Conservation (phyloP, 2,113 vertebrate genomes). For the Microtus richardsoni region DNA sequence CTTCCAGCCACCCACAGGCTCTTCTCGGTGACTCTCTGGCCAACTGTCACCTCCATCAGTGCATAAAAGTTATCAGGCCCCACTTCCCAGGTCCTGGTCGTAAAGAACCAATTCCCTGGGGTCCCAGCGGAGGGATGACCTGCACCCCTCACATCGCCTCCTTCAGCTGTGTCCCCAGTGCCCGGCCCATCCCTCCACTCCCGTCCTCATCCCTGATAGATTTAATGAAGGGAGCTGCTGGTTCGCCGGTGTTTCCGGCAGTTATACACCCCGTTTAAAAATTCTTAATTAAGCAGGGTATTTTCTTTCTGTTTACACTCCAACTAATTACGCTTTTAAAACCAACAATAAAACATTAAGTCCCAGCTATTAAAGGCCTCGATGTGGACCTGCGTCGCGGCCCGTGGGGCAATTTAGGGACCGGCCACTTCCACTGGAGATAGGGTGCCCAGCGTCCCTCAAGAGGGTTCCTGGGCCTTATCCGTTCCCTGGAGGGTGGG, state of each 20-base stretch:
- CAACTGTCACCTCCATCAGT: conserved; percentile 83
- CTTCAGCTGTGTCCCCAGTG: conserved; percentile 32
- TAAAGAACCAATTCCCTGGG: conserved; percentile 83
- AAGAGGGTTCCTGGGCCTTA: conserved; percentile 87
- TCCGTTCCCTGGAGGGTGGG: conserved; percentile 73
- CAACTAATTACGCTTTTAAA: conserved; percentile 95
- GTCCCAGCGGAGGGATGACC: conserved; percentile 66
- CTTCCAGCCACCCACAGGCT: conserved; percentile 78
- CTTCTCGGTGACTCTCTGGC: conserved; percentile 74
- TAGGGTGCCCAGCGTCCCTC: conserved; percentile 88
- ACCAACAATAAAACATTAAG: conserved; percentile 93
- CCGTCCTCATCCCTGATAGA: conserved; percentile 86
- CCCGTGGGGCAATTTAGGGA: conserved; percentile 88
- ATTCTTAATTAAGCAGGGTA: conserved; percentile 94
- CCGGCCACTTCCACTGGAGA: conserved; percentile 86
- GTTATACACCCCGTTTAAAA: conserved; percentile 91
- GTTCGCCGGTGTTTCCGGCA: conserved; percentile 88
- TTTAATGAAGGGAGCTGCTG: conserved; percentile 89
- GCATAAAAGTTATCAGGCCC: conserved; percentile 86
- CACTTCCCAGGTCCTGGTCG: conserved; percentile 82
- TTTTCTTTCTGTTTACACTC: conserved; percentile 91
- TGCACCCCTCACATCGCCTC: conserved; percentile 60
- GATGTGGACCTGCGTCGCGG: conserved; percentile 69
- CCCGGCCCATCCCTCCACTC: conserved; percentile 51
- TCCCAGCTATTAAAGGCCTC: conserved; percentile 88